A percentile compares a stretch with the other conserved stretches of the same genome.
These are phyloP conservation scores for Pipra filicauda DNA, from an alignment of 2,113 vertebrate species.

Conservation along the genomic window DNA sequence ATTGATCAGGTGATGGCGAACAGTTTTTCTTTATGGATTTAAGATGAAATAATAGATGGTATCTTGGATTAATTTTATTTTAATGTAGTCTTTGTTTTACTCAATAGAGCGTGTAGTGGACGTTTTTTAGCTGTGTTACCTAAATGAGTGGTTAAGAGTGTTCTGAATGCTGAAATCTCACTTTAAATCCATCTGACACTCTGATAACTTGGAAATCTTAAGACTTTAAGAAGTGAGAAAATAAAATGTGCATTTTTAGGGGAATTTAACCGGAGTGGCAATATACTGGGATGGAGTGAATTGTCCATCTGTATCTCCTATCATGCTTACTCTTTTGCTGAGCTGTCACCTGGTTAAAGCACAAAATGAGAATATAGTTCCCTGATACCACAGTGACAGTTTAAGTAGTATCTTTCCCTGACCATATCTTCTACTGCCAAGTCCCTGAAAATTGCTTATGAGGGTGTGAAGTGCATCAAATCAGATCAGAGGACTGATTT, in stretches of 20 bases:
- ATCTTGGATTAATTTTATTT: background rate
- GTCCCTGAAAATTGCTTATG: background rate
- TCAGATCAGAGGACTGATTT: background rate
- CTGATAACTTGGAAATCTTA: background rate
- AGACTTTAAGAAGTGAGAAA: background rate
- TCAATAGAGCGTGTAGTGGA: background rate
- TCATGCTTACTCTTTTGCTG: background rate
- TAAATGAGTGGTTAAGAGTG: background rate
- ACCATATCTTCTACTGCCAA: background rate
- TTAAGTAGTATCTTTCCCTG: slow-evolving; percentile 29
- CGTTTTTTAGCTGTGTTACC: background rate
- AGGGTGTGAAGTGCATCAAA: slow-evolving; percentile 25
- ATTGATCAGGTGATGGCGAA: background rate
- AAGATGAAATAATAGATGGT: background rate
- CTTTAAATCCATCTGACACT: background rate
- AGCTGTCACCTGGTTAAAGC: slow-evolving; percentile 10
- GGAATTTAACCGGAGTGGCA: background rate
- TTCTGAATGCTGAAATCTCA: background rate
- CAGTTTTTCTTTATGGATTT: background rate
- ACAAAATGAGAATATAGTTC: background rate
- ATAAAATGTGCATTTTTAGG: background rate
- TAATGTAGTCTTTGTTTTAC: background rate
- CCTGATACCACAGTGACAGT: background rate
- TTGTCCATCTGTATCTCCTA: background rate
- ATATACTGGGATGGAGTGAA: background rate